These are phyloP conservation scores for Perizoma flavofasciatum DNA, from an alignment of 2,888 invertebrate genomes.

Conservation along the genomic window DNA sequence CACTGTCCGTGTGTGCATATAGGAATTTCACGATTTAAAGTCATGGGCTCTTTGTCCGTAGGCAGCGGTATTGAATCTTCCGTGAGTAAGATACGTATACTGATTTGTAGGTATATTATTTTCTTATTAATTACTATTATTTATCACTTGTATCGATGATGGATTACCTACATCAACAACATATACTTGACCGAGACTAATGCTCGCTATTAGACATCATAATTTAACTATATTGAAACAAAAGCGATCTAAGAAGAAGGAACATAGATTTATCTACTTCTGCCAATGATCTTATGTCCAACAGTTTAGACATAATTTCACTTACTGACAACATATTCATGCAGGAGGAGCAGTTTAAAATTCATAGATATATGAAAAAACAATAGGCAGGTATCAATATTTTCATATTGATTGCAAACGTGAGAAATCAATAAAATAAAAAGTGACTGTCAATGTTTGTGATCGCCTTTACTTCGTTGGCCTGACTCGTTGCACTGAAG, in stretches of 20 bases:
- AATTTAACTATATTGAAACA: neutral
- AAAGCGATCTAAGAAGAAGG: neutral
- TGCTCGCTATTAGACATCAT: neutral
- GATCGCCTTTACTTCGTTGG: conserved; percentile 52
- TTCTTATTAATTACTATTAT: too few relatives aligned
- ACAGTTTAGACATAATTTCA: too few relatives aligned
- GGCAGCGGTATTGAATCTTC: conserved; percentile 31
- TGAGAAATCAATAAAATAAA: conserved; percentile 3
- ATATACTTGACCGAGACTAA: conserved; percentile 1
- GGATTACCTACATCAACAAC: neutral
- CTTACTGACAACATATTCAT: too few relatives aligned
- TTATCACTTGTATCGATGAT: neutral
- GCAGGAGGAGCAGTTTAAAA: too few relatives aligned
- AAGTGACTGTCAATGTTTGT: conserved; percentile 40
- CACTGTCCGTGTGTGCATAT: conserved; percentile 44
- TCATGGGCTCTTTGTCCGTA: conserved; percentile 36
- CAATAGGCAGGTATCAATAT: too few relatives aligned
- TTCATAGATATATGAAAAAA: too few relatives aligned
- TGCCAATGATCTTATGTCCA: too few relatives aligned
- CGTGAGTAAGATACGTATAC: conserved; percentile 7
- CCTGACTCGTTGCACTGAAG: conserved; percentile 56
- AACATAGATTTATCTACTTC: neutral
- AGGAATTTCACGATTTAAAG: conserved; percentile 50
- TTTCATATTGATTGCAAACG: too few relatives aligned
- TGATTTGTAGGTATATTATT: too few relatives aligned